Evolutionary conservation across 1,140 invertebrate genomes (phyloP).

Genomic region (Gryon sp.): DNA sequence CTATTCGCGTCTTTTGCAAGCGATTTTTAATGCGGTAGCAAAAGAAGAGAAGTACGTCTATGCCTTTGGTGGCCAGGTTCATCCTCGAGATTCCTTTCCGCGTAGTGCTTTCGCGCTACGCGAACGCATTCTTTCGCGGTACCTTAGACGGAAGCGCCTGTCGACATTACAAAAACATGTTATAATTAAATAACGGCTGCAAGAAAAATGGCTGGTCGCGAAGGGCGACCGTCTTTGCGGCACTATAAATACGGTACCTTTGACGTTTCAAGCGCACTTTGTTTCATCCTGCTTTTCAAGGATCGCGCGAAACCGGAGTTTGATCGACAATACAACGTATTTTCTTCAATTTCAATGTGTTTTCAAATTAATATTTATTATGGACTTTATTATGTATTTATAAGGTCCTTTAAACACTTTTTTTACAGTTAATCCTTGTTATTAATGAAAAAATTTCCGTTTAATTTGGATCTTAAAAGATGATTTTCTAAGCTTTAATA

Average conservation of each 20-base stretch:
- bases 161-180: constrained; percentile 64
- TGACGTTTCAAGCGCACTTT: constrained; percentile 9
- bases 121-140: constrained; percentile 73
- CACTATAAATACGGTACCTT: constrained; percentile 22
- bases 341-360: too few species aligned
- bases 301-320: constrained; percentile 7
- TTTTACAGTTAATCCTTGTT: too few species aligned
- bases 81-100: constrained; percentile 76
- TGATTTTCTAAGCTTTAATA: too few species aligned
- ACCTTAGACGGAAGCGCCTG: constrained; percentile 70
- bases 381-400: too few species aligned
- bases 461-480: too few species aligned
- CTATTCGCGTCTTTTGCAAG: constrained; percentile 14
- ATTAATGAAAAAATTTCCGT: too few species aligned
- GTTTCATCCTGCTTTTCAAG: constrained; percentile 4
- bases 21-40: constrained; percentile 32
- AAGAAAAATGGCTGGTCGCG: constrained; percentile 35
- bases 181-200: constrained; percentile 54
- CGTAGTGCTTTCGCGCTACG: constrained; percentile 69
- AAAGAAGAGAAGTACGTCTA: constrained; percentile 22
- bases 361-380: too few species aligned
- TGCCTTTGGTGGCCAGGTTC: constrained; percentile 59
- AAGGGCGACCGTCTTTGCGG: constrained; percentile 39
- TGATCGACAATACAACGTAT: too few species aligned
- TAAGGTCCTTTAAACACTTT: too few species aligned